A percentile compares a stretch with the other conserved stretches of the same genome.
Evolutionary conservation across 2,888 invertebrate species (phyloP).

Genomic region (Crossocerus cetratus): DNA sequence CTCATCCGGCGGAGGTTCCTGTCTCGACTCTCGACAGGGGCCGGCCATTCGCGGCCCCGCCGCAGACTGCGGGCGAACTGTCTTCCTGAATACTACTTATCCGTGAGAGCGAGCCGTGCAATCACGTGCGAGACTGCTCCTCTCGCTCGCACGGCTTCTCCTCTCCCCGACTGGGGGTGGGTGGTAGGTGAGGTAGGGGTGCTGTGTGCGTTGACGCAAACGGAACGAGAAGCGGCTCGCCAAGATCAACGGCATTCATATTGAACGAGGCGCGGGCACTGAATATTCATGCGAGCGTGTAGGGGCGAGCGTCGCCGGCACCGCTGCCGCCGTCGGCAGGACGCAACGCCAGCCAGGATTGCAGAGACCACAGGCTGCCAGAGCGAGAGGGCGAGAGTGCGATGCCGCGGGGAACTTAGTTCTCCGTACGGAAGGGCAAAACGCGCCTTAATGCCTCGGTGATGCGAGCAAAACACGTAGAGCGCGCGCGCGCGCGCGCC

Average conservation of each 20-base stretch:
- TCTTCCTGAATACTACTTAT: conserved; percentile 59
- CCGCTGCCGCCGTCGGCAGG: conserved; percentile 17
- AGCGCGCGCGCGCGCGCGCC: conserved; percentile 38
- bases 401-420: conserved; percentile 43
- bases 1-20: conserved; percentile 2
- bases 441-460: conserved; percentile 60
- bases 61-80: conserved; percentile 36
- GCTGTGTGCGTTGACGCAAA: conserved; percentile 61
- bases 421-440: conserved; percentile 59
- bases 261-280: conserved; percentile 72
- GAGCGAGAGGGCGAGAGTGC: too few species aligned
- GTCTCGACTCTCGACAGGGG: too few species aligned
- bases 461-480: conserved; percentile 65
- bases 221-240: conserved; percentile 65
- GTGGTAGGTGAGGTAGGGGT: too few species aligned
- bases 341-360: conserved; percentile 29
- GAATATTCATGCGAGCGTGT: conserved; percentile 72
- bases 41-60: too few species aligned
- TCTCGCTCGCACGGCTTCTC: neutral
- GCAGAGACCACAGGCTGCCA: too few species aligned
- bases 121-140: neutral
- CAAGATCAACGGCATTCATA: conserved; percentile 75
- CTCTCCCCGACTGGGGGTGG: neutral
- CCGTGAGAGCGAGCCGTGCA: conserved; percentile 40
- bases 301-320: conserved; percentile 51